Base-by-base conservation (phyloP, 92 coral and sea anemone genomes). In the Actinernus sp. region DNA sequence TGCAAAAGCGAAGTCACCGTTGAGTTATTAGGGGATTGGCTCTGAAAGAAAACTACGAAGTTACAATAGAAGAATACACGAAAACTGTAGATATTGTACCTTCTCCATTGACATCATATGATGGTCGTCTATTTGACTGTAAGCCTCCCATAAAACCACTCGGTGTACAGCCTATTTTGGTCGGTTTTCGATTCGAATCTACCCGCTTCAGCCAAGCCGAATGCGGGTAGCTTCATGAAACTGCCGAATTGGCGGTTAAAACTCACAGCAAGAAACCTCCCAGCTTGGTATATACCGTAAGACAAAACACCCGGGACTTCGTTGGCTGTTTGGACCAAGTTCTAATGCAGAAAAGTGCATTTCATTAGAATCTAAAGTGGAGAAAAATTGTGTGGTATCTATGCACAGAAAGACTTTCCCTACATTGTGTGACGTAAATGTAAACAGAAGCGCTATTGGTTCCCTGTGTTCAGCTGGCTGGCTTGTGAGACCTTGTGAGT, bases 81-180 rank as follows among this genome's bases (percentile, higher is more conserved):
- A 23, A 17, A 16, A 21, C n/a, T n/a, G n/a, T n/a, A n/a, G n/a
- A n/a, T n/a, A n/a, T n/a, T n/a, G 34, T 71, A 86, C 97, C 97
- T 81, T 90, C 93, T 28, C 97, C 97, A 49, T 86, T 86, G 37
- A 78, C 97, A 81, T 90, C 92, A 61, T 86, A 90, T 14, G 97
- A 90, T 54, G 97, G 97, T 72, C 80, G 86, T 71, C 89, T 56
- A 54, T 90, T 86, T 58, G 97, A 90, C 18, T 86, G 92, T 7
- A 74, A 47, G 71, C 85, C 97, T 54, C 97, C 97, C 97, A 89
- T 89, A 18, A 90, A 67, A 22, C 55, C 49, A 33, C 95, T 66
- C 43, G 76, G 56, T 24, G 86, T 62, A 65, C 97, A 90, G 89
- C 97, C 97, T 90, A 90, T 90, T 44, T 70, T 90, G 88, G 78